phyloP scores from a whole-genome alignment of 2,113 vertebrate species.

The Physeter macrocephalus region DNA sequence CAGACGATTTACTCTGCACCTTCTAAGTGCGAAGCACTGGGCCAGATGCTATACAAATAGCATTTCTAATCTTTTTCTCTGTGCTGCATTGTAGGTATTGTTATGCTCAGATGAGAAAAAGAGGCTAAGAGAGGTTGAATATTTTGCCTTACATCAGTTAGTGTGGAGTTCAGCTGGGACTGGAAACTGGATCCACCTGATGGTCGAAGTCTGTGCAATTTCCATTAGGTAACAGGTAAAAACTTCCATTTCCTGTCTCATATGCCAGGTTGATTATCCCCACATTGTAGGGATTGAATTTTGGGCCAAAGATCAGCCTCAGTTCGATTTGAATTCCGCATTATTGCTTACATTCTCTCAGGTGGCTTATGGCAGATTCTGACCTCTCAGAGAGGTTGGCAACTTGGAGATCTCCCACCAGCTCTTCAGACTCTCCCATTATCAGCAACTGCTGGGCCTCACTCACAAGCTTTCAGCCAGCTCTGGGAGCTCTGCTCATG shows the following conservation, averaged over 20 bases:
- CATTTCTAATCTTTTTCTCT: not conserved
- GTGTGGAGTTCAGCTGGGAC: not conserved
- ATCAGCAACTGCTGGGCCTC: not conserved
- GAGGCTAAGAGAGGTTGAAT: not conserved
- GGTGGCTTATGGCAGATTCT: not conserved
- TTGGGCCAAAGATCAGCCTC: not conserved
- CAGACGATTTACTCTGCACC: not conserved
- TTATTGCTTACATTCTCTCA: not conserved
- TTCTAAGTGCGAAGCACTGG: not conserved
- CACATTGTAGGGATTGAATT: not conserved
- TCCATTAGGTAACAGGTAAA: not conserved
- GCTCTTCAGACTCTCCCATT: not conserved
- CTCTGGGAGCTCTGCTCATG: not conserved
- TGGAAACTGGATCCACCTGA: not conserved
- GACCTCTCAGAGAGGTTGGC: not conserved
- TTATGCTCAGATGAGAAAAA: not conserved
- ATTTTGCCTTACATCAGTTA: not conserved
- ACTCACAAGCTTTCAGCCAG: not conserved
- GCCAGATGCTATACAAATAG: not conserved
- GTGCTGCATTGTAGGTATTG: not conserved
- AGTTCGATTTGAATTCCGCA: not conserved
- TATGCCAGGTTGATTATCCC: not conserved
- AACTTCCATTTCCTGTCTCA: not conserved
- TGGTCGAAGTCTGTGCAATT: not conserved
- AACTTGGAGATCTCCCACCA: not conserved